Percentiles rank a stretch among this genome's conserved stretches.
Evolutionary conservation across 2,888 invertebrate genomes (phyloP).

Genomic region (Eupithecia subumbrata): DNA sequence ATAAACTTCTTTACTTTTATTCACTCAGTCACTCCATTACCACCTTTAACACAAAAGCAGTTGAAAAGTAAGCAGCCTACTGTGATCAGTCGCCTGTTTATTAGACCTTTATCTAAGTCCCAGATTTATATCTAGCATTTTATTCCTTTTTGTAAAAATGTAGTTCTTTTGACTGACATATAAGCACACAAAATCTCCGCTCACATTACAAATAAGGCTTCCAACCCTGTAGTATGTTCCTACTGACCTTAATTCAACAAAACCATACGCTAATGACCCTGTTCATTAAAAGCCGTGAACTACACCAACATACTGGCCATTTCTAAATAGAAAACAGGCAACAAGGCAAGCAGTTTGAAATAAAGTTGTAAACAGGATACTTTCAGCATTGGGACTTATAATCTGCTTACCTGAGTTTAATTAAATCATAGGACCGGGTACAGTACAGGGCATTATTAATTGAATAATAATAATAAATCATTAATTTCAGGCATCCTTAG

Average conservation of each 20-base stretch:
- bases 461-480: too few species aligned
- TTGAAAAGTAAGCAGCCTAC: too few species aligned
- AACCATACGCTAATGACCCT: conserved; percentile 58
- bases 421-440: not conserved
- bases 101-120: too few species aligned
- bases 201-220: conserved; percentile 22
- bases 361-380: not conserved
- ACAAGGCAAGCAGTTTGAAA: not conserved
- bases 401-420: not conserved
- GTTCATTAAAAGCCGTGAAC: conserved; percentile 62
- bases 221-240: conserved; percentile 12
- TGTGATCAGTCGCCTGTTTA: too few species aligned
- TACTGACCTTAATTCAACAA: conserved; percentile 52
- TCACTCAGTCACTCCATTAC: too few species aligned
- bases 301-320: conserved; percentile 45
- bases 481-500: too few species aligned
- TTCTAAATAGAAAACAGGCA: conserved; percentile 13
- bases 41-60: not conserved
- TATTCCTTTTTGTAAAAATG: not conserved
- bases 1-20: too few species aligned
- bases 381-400: not conserved
- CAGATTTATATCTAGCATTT: not conserved
- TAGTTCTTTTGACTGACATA: not conserved
- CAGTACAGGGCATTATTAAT: too few species aligned
- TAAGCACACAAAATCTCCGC: conserved; percentile 6